Evolutionary conservation across 2,888 invertebrate species (phyloP), one percentile per base, ranked within the genome.

Genomic region (Dynastes hyllus): DNA sequence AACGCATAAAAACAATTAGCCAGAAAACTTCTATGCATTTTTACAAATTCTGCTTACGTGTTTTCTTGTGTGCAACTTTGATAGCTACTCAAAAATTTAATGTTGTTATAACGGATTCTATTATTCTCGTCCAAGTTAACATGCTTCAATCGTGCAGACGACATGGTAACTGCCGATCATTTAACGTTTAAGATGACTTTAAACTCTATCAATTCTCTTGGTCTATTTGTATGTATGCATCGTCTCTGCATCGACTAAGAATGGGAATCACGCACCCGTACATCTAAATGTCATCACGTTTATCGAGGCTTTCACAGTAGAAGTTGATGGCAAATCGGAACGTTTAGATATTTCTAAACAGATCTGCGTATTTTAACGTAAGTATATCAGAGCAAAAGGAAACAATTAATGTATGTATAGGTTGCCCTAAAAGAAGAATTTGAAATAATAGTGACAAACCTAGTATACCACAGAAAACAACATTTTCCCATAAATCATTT

Each of bases 221-320:
- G 13, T 66, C 66, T 45, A 61, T 45, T 16, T 73, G 53, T 61
- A 63, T 61, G 61, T 63, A 27, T 45, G 45, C 45, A 61, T n/a
- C 37, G 71, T 22, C 66, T 67, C 22, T 71, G 29, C n/a, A 71
- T 32, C 53, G 16, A 65, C 40, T 65, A 69, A 61, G 29, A 63
- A 75, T 61, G 61, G 45, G 27, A 37, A 75, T 11, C 58, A 58
- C 73, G 58, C 27, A 75, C 27, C 29, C 63, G 61, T 75, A 27
- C 61, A 75, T 75, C 61, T 61, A 75, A 75, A 75, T 75, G 61
- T 61, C 73, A 45, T 75, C 73, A 75, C 73, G 73, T 75, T 61
- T 61, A 51, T 61, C 73, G 73, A 75, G 45, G 55, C 73, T 75
- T 75, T 75, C 73, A 75, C 73, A 61, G 61, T 50, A 75, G 55